A percentile compares a stretch with the other conserved stretches of the same genome.
Conservation (phyloP, 2,888 invertebrate genomes). For the Drosophila anceps region DNA sequence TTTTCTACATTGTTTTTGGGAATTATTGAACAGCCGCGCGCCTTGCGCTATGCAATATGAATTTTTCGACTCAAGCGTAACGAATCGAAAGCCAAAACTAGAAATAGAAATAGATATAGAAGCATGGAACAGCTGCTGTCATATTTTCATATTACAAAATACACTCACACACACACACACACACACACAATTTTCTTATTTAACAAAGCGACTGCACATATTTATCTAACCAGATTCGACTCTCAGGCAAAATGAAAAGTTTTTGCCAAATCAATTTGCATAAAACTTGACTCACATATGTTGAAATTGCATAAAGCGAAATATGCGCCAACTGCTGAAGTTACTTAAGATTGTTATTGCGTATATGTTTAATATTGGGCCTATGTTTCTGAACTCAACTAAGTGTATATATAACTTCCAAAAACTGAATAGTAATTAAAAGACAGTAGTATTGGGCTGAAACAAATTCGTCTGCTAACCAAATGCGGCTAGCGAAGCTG, state of each 20-base stretch:
- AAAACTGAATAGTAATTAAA: neutral
- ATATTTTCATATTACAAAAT: constrained; percentile 51
- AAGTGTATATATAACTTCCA: neutral
- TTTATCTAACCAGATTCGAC: constrained; percentile 18
- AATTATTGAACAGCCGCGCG: constrained; percentile 51
- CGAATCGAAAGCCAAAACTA: constrained; percentile 34
- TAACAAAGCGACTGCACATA: constrained; percentile 27
- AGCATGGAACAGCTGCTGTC: constrained; percentile 45
- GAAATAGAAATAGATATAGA: neutral
- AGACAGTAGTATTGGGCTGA: neutral
- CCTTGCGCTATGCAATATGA: constrained; percentile 42
- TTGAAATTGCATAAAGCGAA: constrained; percentile 23
- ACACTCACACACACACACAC: constrained; percentile 18
- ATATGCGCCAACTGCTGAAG: constrained; percentile 25
- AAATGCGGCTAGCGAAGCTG: neutral
- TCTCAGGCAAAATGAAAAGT: constrained; percentile 43
- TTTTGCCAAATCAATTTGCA: constrained; percentile 57
- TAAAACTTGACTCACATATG: constrained; percentile 44
- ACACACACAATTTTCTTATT: constrained; percentile 53
- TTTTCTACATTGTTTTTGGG: neutral
- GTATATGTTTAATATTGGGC: neutral
- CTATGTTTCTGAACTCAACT: neutral
- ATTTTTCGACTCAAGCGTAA: constrained; percentile 31
- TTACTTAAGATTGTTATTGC: constrained; percentile 6
- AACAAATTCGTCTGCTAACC: too few relatives aligned